Evolutionary conservation across 2,113 vertebrate genomes (phyloP).

Genomic region (Pluvianellus socialis): DNA sequence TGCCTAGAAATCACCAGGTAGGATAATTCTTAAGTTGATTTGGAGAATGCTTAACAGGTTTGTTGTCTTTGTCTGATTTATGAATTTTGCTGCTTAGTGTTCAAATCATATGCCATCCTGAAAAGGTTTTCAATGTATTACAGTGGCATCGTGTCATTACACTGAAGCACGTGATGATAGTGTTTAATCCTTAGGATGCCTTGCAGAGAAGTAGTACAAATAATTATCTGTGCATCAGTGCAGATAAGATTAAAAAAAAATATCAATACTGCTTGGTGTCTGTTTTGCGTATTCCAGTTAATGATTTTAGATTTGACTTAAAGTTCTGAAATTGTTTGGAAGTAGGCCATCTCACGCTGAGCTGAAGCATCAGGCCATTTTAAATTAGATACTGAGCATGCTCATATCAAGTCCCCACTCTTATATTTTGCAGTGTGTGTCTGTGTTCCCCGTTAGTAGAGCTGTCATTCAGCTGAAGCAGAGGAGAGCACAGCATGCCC

Average conservation of each 20-base stretch:
- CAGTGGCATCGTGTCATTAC: not conserved
- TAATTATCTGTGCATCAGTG: constrained; percentile 2
- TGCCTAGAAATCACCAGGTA: not conserved
- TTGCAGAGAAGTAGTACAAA: constrained; percentile 33
- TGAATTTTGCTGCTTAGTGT: not conserved
- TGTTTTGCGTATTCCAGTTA: constrained; percentile 18
- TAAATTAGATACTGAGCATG: constrained; percentile 74
- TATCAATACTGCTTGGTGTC: constrained; percentile 10
- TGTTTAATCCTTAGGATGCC: constrained; percentile 15
- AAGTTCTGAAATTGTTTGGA: constrained; percentile 58
- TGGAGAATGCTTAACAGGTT: not conserved
- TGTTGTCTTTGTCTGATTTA: not conserved
- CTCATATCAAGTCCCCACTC: constrained; percentile 59
- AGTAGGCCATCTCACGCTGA: constrained; percentile 74
- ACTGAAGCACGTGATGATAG: constrained; percentile 4
- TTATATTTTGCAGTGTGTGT: constrained; percentile 27
- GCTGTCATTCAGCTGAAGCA: constrained; percentile 31
- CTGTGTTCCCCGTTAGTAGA: constrained; percentile 35
- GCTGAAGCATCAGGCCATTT: constrained; percentile 64
- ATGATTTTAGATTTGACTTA: constrained; percentile 49
- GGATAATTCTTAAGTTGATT: not conserved
- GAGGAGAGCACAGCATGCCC: constrained; percentile 29
- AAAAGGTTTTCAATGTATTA: constrained; percentile 6
- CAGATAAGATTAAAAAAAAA: not conserved
- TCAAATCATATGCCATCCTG: not conserved